A percentile compares a stretch with the other conserved stretches of the same genome.
Conservation (phyloP, 2,113 vertebrate genomes). For the Danionella cerebrum region DNA sequence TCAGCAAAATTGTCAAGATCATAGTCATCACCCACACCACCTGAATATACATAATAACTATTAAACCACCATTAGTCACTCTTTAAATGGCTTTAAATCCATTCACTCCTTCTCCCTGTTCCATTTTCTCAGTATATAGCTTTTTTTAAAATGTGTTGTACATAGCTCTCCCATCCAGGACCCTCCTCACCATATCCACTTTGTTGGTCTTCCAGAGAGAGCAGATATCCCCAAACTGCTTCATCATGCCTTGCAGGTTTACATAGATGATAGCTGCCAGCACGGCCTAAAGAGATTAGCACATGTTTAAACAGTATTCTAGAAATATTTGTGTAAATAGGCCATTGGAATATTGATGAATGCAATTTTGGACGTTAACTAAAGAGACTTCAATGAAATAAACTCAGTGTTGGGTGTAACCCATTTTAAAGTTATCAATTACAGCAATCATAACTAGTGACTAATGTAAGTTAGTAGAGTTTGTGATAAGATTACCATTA, state of each 20-base stretch:
- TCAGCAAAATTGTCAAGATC: conserved; percentile 74
- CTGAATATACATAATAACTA: conserved; percentile 6
- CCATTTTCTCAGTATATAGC: background rate
- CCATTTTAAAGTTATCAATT: too few relatives aligned
- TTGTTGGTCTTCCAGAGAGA: conserved; percentile 76
- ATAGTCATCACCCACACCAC: conserved; percentile 81
- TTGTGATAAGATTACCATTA: too few relatives aligned
- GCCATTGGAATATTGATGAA: background rate
- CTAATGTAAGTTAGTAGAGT: too few relatives aligned
- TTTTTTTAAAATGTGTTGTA: background rate
- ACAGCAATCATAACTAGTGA: too few relatives aligned
- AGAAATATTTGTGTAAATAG: background rate
- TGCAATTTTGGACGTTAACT: too few relatives aligned
- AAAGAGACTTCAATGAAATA: too few relatives aligned
- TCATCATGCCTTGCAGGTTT: conserved; percentile 92
- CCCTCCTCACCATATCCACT: conserved; percentile 77
- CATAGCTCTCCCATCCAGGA: background rate
- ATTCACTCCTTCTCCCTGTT: background rate
- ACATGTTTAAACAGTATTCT: conserved; percentile 13
- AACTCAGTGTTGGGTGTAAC: too few relatives aligned
- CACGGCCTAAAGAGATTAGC: conserved; percentile 67
- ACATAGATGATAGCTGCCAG: conserved; percentile 76
- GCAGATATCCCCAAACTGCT: conserved; percentile 74
- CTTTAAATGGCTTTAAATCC: background rate
- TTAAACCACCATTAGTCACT: background rate